Evolutionary conservation across 2,797 vertebrate genomes (phyloP), one percentile per base, ranked within the genome.

Genomic region (Buphagus erythrorhynchus): DNA sequence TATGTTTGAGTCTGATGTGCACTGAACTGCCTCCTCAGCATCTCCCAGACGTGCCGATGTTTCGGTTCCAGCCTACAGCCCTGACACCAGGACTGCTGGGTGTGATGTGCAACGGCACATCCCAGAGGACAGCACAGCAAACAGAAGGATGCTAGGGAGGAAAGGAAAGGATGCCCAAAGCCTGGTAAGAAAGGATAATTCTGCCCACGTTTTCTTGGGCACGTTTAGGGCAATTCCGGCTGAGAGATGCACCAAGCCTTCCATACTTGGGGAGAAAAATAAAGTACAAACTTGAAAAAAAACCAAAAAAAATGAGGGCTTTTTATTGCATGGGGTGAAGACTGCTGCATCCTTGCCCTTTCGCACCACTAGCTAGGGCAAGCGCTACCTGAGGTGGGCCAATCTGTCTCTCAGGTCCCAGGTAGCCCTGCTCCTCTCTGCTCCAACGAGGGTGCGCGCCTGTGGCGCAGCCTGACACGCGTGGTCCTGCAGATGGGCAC

Each of bases 241-340:
- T 72, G 54, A 54, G 38, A 91, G 38, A 28, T 31, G 57, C 33
- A 66, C 24, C 19, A 26, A 88, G 43, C 11, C 25, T 35, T 49
- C 19, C 18, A 61, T 21, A 25, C 31, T 69, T 25, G 18, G 13
- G 28, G 19, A 3, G 5, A 1, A 19, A 26, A 6, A 7, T 7
- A 13, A 62, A 29, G 6, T 5, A 16, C 45, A 57, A 79, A 74
- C 28, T 72, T 55, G 18, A 28, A 72, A 49, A 42, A 29, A 43
- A 7, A 10, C 6, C n/a, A n/a, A 4, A 10, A 29, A 42, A 33
- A 33, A 8, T 0, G 28, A 54, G 9, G 15, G 1, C 0, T 7
- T 35, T 54, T 57, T 52, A 28, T 45, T 40, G 35, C 45, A 5
- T 1, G 38, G 8, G 21, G 5, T 8, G 84, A 84, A 24, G 14